phyloP scores from a whole-genome alignment of 53 echinoderm and acorn worm genomes.

The Apostichopus leukothele region DNA sequence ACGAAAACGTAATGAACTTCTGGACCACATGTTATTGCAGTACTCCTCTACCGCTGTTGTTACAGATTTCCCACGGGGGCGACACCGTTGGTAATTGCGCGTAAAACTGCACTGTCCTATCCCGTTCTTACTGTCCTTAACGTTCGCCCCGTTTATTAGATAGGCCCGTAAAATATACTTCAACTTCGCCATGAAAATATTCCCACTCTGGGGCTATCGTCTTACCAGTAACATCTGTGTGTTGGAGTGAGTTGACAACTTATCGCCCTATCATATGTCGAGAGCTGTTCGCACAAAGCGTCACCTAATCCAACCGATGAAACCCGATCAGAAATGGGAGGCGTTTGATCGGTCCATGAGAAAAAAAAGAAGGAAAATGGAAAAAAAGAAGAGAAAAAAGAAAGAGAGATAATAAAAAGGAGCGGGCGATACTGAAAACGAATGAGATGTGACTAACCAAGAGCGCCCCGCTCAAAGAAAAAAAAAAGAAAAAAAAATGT shows the following conservation, averaged over 20 bases:
- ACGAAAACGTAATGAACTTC: slow-evolving; percentile 15
- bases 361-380: slow-evolving; percentile 4
- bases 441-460: slow-evolving; percentile 40
- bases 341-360: slow-evolving; percentile 49
- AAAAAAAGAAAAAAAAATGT: background rate
- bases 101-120: slow-evolving; percentile 33
- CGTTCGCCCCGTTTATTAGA: slow-evolving; percentile 43
- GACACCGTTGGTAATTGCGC: slow-evolving; percentile 40
- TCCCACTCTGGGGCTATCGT: slow-evolving; percentile 43
- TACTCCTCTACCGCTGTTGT: slow-evolving; percentile 30
- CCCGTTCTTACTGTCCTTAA: slow-evolving; percentile 3
- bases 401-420: slow-evolving; percentile 31
- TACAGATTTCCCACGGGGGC: slow-evolving; percentile 40
- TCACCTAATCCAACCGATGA: slow-evolving; percentile 29
- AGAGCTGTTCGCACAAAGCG: slow-evolving; percentile 31
- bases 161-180: slow-evolving; percentile 38
- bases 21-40: slow-evolving; percentile 40
- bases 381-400: slow-evolving; percentile 20
- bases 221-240: slow-evolving; percentile 39
- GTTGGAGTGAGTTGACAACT: slow-evolving; percentile 37
- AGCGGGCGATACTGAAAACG: slow-evolving; percentile 3
- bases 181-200: slow-evolving; percentile 36
- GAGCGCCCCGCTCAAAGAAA: too few species aligned
- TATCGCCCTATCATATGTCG: slow-evolving; percentile 38
- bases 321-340: slow-evolving; percentile 52